These are phyloP conservation scores for Achatina immaculata DNA, from an alignment of 1,140 invertebrate species.

Conservation along the genomic window DNA sequence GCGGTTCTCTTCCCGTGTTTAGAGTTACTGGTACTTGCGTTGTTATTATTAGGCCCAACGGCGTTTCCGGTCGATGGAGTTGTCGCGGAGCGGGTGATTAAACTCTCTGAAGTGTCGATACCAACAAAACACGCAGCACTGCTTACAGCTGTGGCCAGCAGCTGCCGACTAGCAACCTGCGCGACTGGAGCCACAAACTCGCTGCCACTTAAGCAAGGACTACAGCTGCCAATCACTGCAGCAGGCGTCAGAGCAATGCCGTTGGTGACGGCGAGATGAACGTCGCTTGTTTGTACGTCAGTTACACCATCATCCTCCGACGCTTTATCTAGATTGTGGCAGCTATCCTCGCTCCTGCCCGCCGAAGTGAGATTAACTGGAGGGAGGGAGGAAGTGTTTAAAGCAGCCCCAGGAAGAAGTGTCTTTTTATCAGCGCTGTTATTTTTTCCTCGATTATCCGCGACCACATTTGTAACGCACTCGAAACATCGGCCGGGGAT, in stretches of 20 bases:
- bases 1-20: constrained; percentile 26
- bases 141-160: constrained; percentile 31
- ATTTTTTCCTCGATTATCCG: neutral
- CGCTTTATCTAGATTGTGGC: neutral
- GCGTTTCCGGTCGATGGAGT: neutral
- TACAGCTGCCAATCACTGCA: neutral
- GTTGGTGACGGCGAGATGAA: neutral
- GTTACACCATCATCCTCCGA: neutral
- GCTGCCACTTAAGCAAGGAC: constrained; percentile 1
- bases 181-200: constrained; percentile 31
- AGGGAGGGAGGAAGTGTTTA: neutral
- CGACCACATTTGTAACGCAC: neutral
- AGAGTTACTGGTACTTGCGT: neutral
- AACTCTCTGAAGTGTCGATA: neutral
- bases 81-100: neutral
- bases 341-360: neutral
- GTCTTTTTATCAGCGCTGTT: constrained; percentile 1
- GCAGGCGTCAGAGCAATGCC: neutral
- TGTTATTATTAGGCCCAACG: neutral
- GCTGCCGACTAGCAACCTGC: constrained; percentile 32
- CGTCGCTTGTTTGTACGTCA: neutral
- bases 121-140: constrained; percentile 26
- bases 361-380: neutral
- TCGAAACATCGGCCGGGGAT: neutral
- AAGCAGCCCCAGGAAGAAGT: neutral